Percentiles rank a stretch among this genome's conserved stretches.
Evolutionary conservation across 2,797 vertebrate species (phyloP).

Genomic region (Nasua narica): DNA sequence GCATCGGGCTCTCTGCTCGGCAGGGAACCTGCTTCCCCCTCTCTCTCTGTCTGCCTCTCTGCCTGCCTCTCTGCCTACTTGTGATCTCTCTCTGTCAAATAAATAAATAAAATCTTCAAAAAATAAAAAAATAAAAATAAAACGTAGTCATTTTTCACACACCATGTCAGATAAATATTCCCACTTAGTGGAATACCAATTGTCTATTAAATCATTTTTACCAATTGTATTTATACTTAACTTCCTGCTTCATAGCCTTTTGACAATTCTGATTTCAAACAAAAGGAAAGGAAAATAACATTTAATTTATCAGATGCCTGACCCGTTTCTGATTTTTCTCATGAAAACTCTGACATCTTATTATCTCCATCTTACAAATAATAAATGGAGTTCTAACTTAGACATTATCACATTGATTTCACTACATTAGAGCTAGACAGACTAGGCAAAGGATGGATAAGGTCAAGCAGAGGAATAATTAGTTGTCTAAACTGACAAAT

Average conservation of each 20-base stretch:
- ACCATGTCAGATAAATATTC: constrained; percentile 4
- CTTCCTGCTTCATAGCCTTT: neutral
- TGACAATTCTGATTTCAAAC: constrained; percentile 7
- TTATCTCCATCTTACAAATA: neutral
- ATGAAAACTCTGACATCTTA: neutral
- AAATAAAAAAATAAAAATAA: no score
- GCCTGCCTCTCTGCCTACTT: no score
- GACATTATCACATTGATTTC: neutral
- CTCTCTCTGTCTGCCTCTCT: no score
- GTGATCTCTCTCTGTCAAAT: no score
- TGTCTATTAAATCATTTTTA: constrained; percentile 19
- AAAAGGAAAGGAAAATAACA: neutral
- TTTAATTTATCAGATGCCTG: neutral
- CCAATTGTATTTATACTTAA: neutral
- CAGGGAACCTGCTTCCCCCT: no score
- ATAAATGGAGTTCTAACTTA: neutral
- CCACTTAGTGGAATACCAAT: neutral
- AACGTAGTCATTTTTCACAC: neutral
- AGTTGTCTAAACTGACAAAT: neutral
- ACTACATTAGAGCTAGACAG: neutral
- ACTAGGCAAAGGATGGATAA: neutral
- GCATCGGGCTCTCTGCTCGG: no score
- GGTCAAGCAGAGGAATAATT: neutral
- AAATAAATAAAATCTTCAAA: no score
- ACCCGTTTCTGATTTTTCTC: neutral